Evolutionary conservation across 2,888 invertebrate species (phyloP).

Genomic region (Apodemia zela): DNA sequence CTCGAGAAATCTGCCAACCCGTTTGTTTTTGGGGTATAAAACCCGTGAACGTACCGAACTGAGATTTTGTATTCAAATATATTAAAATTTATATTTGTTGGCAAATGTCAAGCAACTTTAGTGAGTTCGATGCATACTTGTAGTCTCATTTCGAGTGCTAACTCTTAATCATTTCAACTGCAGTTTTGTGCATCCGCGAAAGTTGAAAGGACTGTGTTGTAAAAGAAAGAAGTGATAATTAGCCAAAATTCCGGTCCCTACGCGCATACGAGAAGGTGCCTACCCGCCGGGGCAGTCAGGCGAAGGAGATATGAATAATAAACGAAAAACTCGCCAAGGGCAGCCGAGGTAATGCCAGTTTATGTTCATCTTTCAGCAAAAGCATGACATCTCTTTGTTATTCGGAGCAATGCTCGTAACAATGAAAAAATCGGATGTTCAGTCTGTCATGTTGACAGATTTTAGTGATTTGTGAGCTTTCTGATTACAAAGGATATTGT

Average conservation of each 20-base stretch:
- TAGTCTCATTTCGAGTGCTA: constrained; percentile 74
- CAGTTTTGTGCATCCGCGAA: constrained; percentile 81
- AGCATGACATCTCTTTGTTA: constrained; percentile 75
- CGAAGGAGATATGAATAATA: constrained; percentile 87
- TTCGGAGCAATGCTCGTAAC: constrained; percentile 49
- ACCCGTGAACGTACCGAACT: constrained; percentile 74
- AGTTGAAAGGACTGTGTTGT: constrained; percentile 81
- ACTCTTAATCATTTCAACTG: constrained; percentile 72
- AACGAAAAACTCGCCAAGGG: constrained; percentile 91
- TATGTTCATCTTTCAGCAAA: constrained; percentile 51
- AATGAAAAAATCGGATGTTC: constrained; percentile 50
- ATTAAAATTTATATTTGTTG: constrained; percentile 76
- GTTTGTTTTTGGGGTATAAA: constrained; percentile 78
- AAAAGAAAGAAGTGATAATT: constrained; percentile 78
- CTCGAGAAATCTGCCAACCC: constrained; percentile 80
- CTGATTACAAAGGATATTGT: constrained; percentile 47
- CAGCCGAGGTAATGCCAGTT: constrained; percentile 83
- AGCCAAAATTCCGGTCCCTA: constrained; percentile 92
- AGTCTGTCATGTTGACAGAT: constrained; percentile 59
- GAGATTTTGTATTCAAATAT: constrained; percentile 79
- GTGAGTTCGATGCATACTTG: constrained; percentile 75
- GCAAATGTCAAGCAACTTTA: constrained; percentile 73
- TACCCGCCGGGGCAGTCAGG: constrained; percentile 84
- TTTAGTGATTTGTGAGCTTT: constrained; percentile 40
- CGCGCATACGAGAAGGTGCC: constrained; percentile 90